Evolutionary conservation across 2,888 invertebrate species (phyloP), one percentile per base, ranked within the genome.

Genomic region (Hydroisotoma schaefferi): DNA sequence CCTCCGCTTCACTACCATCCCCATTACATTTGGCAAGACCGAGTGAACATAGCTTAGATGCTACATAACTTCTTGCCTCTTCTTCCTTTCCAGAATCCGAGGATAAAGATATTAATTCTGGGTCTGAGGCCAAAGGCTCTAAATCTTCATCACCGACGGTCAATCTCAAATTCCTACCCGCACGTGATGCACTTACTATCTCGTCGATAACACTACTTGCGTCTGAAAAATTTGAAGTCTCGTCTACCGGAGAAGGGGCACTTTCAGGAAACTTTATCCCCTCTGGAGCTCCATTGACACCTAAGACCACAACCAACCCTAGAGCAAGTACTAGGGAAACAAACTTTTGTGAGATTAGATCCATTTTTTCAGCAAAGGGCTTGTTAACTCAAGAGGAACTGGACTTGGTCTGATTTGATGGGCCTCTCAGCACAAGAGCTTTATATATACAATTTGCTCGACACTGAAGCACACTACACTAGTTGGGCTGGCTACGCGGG

Each of bases 11-110:
- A n/a, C n/a, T n/a, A n/a, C n/a, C n/a, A n/a, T n/a, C n/a, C n/a
- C n/a, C n/a, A n/a, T n/a, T n/a, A 61, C 70, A 67, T 28, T 68
- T 61, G 33, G 64, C 67, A 20, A 93, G 80, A 57, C 91, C 90
- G 68, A 92, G 79, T 47, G 82, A 83, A 75, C 93, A 93, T 3
- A 93, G 82, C 73, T 89, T 86, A 64, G 89, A 87, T 74, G 85
- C 87, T 70, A 93, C 89, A 69, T 88, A 80, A 74, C 87, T 87
- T 70, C 91, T 85, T 0, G 91, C 89, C 77, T 90, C 83, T 60
- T 83, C 77, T 72, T 91, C 90, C 18, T 43, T 33, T 3, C 29
- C 53, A 12, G 47, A 26, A 15, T 25, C 48, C 75, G 88, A 85
- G 59, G 90, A 79, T 22, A 87, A 89, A 75, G 86, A 85, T 77